phyloP scores from a whole-genome alignment of 2,113 vertebrate species.

The Sinocyclocheilus anophthalmus region DNA sequence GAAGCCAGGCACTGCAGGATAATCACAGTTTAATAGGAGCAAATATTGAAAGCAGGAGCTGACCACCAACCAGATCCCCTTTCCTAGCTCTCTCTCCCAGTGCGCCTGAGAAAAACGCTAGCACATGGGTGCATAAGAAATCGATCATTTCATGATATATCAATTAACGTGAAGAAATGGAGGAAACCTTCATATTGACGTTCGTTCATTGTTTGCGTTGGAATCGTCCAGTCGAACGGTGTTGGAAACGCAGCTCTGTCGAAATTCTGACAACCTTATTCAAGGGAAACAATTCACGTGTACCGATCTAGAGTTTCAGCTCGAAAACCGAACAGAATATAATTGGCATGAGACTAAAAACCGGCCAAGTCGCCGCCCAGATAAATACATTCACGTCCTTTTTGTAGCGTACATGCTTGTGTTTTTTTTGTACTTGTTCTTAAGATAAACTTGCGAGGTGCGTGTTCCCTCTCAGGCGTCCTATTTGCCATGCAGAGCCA shows the following conservation, averaged over 20 bases:
- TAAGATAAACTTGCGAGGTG: conserved; percentile 82
- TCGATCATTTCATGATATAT: conserved; percentile 65
- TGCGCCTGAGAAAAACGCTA: conserved; percentile 68
- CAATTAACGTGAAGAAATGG: conserved; percentile 65
- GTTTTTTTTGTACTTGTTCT: conserved; percentile 66
- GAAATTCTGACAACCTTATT: conserved; percentile 21
- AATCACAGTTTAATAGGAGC: conserved; percentile 79
- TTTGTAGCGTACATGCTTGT: background rate
- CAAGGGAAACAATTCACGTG: conserved; percentile 22
- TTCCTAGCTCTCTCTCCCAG: conserved; percentile 47
- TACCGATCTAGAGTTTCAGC: conserved; percentile 12
- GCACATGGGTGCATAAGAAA: conserved; percentile 69
- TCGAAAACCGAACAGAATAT: conserved; percentile 5
- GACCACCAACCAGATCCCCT: conserved; percentile 61
- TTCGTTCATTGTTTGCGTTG: conserved; percentile 58
- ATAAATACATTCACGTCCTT: background rate
- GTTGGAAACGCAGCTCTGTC: background rate
- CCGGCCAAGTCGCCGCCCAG: too few species aligned
- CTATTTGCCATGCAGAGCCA: conserved; percentile 86
- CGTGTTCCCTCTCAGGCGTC: conserved; percentile 77
- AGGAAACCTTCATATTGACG: conserved; percentile 49
- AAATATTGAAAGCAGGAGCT: conserved; percentile 78
- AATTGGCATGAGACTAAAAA: background rate
- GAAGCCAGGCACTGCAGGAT: conserved; percentile 76
- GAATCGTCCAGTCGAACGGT: conserved; percentile 17